These are phyloP conservation scores for Sesia apiformis DNA, from an alignment of 2,888 invertebrate species.

Conservation along the genomic window DNA sequence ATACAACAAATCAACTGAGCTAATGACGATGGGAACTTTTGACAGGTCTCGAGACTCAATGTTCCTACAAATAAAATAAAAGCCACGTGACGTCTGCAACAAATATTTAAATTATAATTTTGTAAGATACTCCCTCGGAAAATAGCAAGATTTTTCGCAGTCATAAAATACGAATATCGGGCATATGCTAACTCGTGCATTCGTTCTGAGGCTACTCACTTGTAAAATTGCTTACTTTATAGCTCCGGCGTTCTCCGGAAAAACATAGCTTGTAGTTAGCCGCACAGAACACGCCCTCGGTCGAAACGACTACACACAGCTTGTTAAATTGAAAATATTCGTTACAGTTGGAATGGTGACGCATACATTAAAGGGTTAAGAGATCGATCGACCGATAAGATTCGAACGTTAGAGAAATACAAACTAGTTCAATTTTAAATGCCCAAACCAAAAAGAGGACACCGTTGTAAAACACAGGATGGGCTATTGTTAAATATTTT, in stretches of 20 bases:
- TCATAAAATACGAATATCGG: conserved; percentile 54
- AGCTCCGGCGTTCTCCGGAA: conserved; percentile 43
- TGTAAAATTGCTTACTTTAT: conserved; percentile 64
- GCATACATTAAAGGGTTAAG: conserved; percentile 64
- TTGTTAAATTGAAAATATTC: conserved; percentile 36
- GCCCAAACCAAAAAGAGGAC: conserved; percentile 51
- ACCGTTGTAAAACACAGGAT: conserved; percentile 54
- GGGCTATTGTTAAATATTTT: conserved; percentile 63
- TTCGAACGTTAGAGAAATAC: conserved; percentile 49
- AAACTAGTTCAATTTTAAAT: conserved; percentile 60
- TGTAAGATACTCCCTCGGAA: conserved; percentile 8
- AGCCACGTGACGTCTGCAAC: background rate
- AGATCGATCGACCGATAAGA: conserved; percentile 62
- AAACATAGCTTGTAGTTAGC: conserved; percentile 41
- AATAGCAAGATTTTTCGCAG: conserved; percentile 39
- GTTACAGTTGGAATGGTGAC: conserved; percentile 43
- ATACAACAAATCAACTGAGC: conserved; percentile 46
- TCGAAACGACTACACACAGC: conserved; percentile 18
- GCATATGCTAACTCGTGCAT: conserved; percentile 47
- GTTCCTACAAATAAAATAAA: background rate
- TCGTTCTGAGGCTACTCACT: conserved; percentile 53
- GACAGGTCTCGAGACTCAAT: conserved; percentile 25
- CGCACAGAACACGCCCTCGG: conserved; percentile 12
- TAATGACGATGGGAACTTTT: conserved; percentile 52
- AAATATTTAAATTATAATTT: background rate